phyloP scores from a whole-genome alignment of 2,888 invertebrate species.

The Agrotis segetum region DNA sequence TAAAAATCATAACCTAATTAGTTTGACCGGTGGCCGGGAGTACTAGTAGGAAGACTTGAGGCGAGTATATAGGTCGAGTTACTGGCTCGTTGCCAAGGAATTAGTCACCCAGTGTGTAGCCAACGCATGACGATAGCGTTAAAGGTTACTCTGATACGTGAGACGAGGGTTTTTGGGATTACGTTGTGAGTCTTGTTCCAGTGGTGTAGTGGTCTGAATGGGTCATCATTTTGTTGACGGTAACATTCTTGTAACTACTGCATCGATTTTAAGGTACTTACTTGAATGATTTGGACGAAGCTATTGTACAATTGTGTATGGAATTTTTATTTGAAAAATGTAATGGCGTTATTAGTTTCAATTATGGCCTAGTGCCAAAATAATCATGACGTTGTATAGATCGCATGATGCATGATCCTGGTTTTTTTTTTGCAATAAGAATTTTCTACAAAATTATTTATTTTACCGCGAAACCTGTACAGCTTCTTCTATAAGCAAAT shows the following conservation, averaged over 20 bases:
- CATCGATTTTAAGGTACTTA: neutral
- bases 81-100: slow-evolving; percentile 83
- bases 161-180: slow-evolving; percentile 59
- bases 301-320: neutral
- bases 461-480: neutral
- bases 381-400: too few relatives aligned
- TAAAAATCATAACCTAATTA: slow-evolving; percentile 80
- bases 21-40: slow-evolving; percentile 74
- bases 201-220: slow-evolving; percentile 18
- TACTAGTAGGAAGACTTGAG: slow-evolving; percentile 83
- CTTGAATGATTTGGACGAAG: neutral
- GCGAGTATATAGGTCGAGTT: slow-evolving; percentile 87
- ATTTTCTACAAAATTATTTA: neutral
- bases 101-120: slow-evolving; percentile 84
- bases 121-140: slow-evolving; percentile 78
- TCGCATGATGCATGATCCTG: too few relatives aligned
- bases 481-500: neutral
- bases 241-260: neutral
- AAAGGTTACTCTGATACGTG: slow-evolving; percentile 83
- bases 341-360: neutral
- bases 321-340: neutral
- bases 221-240: neutral
- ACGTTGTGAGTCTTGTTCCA: slow-evolving; percentile 44
- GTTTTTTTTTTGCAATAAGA: neutral
- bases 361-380: neutral